Evolutionary conservation across 2,113 vertebrate species (phyloP), one percentile per base, ranked within the genome.

Genomic region (Bambusicola thoracicus): DNA sequence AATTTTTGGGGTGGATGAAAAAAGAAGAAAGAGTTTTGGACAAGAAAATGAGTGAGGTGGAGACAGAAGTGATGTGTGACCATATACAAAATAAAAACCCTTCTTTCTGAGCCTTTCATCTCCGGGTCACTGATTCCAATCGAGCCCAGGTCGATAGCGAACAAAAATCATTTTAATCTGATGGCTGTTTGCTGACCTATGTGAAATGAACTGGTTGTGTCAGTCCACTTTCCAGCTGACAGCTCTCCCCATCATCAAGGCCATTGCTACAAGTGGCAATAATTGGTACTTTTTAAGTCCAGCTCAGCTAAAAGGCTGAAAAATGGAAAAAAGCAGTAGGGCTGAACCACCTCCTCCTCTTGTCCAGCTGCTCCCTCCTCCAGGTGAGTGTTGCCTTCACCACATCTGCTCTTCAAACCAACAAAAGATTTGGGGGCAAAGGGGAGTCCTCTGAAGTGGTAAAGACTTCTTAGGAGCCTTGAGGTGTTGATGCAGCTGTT

Each of bases 131-230:
- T 91, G 96, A 41, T 86, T 97, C 93, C 92, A 96, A 92, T 96
- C 91, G 87, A 97, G 92, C 88, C 88, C 81, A 94, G 91, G 95
- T 96, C 88, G 91, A 96, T 95, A 92, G 96, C 1, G 67, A 97
- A 97, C 96, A 97, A 96, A 97, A 97, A 97, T 96, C 93, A 97
- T 96, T 97, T 97, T 97, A 95, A 96, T 96, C 96, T 94, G 86
- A 94, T 97, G 94, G 92, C 90, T 96, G 92, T 95, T 97, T 97
- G 96, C 94, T 97, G 96, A 97, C 96, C 96, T 96, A 91, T 96
- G 94, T 95, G 96, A 96, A 96, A 94, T 97, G 92, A 96, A 93
- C 95, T 96, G 93, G 92, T 96, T 96, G 81, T 96, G 93, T 92
- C 92, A 96, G 94, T 91, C 95, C 94, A 95, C 95, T 97, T 94